phyloP scores from a whole-genome alignment of 92 coral and sea anemone genomes.

The Epizoanthus illoricatus region DNA sequence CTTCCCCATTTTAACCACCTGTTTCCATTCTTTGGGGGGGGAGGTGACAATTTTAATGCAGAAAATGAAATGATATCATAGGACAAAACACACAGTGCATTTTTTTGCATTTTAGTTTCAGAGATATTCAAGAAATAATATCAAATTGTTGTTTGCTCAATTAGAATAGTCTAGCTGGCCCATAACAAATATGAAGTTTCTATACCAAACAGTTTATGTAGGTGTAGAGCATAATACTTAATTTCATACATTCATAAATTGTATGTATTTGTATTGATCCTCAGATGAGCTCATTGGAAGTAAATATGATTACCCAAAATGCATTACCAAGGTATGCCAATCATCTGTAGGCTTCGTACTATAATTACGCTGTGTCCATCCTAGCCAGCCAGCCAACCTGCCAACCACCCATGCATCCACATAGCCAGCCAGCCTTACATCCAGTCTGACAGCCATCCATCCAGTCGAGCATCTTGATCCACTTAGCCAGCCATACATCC shows the following conservation, averaged over 20 bases:
- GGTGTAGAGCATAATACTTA: neutral
- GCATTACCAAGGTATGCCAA: constrained; percentile 65
- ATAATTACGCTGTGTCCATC: neutral
- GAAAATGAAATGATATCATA: too few species aligned
- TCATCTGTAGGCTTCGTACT: neutral
- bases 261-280: neutral
- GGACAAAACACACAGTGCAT: too few species aligned
- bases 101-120: too few species aligned
- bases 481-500: neutral
- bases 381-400: neutral
- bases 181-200: too few species aligned
- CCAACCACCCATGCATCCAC: neutral
- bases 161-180: too few species aligned
- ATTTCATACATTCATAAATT: neutral
- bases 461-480: neutral
- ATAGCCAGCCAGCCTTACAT: neutral
- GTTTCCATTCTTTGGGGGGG: too few species aligned
- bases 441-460: neutral
- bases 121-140: too few species aligned
- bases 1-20: too few species aligned
- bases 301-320: constrained; percentile 76
- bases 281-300: constrained; percentile 81
- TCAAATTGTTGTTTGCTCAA: too few species aligned
- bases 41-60: too few species aligned
- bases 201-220: too few species aligned